These are phyloP conservation scores for Pica pica DNA, from an alignment of 2,113 vertebrate species.

Conservation along the genomic window DNA sequence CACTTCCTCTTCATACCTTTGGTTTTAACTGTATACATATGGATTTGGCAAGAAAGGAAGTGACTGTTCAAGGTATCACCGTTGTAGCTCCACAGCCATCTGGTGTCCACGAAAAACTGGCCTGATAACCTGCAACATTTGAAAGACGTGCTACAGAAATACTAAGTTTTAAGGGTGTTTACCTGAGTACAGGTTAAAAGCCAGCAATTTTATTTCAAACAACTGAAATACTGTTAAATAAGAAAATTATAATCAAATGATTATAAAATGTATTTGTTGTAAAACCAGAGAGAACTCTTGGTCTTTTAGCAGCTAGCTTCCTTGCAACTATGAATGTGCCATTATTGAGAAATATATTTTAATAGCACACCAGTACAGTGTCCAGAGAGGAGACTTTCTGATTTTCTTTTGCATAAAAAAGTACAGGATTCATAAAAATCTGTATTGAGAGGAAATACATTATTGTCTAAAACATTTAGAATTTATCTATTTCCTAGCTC, in stretches of 20 bases:
- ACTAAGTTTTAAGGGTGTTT: not conserved
- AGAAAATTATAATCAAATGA: not conserved
- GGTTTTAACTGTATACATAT: not conserved
- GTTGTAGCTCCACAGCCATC: not conserved
- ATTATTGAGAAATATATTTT: not conserved
- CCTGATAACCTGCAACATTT: not conserved
- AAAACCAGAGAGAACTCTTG: not conserved
- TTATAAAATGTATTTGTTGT: not conserved
- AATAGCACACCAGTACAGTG: not conserved
- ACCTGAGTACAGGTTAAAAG: accelerated
- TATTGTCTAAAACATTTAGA: not conserved
- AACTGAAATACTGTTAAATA: not conserved
- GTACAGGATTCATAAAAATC: not conserved
- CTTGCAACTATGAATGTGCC: not conserved
- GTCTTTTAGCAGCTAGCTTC: not conserved
- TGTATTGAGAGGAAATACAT: not conserved
- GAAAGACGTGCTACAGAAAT: not conserved
- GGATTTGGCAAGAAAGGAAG: not conserved
- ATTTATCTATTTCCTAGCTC: not conserved
- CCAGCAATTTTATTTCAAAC: not conserved
- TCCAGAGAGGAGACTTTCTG: not conserved
- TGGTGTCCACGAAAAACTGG: not conserved
- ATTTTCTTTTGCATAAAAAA: slow-evolving; percentile 28
- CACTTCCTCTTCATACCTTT: not conserved
- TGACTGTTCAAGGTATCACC: not conserved